Percentiles rank a stretch among this genome's conserved stretches.
Evolutionary conservation across 2,888 invertebrate species (phyloP).

Genomic region (Nymphalis polychloros): DNA sequence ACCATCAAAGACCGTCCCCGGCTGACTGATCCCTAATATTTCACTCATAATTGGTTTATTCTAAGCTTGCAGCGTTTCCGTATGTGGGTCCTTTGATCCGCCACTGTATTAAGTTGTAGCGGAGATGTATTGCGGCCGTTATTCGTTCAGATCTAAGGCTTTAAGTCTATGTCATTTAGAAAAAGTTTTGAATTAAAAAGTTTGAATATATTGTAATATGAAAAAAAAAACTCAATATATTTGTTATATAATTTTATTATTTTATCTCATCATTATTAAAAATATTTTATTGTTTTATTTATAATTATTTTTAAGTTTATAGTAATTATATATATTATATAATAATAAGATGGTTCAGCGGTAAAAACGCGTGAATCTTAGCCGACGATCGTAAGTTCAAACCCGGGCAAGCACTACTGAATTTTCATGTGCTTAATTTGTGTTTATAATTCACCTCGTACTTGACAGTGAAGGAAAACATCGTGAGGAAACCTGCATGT

Average conservation of each 20-base stretch:
- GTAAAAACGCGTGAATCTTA: no score
- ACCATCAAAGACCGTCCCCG: conserved; percentile 76
- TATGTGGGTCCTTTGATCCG: conserved; percentile 78
- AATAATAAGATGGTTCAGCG: no score
- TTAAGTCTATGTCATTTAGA: conserved; percentile 65
- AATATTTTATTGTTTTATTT: neutral
- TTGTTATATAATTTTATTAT: neutral
- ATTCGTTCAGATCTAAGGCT: conserved; percentile 71
- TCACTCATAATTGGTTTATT: conserved; percentile 82
- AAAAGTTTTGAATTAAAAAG: conserved; percentile 1
- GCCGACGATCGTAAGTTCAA: no score
- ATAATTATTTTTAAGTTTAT: no score
- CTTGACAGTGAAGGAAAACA: no score
- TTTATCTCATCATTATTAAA: neutral
- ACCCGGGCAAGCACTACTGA: no score
- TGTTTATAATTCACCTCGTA: no score
- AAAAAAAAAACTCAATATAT: no score
- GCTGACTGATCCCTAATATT: conserved; percentile 80
- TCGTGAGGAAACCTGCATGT: no score
- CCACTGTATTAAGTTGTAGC: conserved; percentile 76
- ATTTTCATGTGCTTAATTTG: no score
- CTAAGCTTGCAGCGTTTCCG: conserved; percentile 77
- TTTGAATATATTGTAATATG: neutral
- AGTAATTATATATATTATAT: no score
- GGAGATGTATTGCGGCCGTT: conserved; percentile 74